Base-by-base conservation (phyloP, 1,140 invertebrate species). In the Achatina immaculata region DNA sequence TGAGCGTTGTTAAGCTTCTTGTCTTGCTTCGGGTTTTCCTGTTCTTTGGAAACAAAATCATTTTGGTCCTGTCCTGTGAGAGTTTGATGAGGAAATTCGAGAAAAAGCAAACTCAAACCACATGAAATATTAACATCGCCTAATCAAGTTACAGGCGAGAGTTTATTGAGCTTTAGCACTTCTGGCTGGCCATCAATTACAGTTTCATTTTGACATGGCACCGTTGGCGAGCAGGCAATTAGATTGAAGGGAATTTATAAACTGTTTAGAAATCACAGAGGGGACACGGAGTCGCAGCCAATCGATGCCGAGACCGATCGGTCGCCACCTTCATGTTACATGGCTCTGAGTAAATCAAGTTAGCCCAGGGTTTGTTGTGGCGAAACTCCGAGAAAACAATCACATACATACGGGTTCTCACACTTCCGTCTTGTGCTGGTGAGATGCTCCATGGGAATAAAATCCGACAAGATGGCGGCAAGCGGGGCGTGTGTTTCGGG, bases 201-300 rank as follows among this genome's bases (percentile, higher is more conserved):
- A 83, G 78, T 83, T 83, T 83, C 78, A 80, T 83, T 73, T 79
- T 79, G 82, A 83, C 82, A 76, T 83, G 62, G 76, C 71, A 83
- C 78, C 78, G 69, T 45, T 78, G 28, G 76, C 76, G 76, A 78
- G 62, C 76, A 76, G 62, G 36, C 82, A 77, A 83, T 83, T 83
- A 71, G 82, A 83, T 83, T 80, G 78, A 80, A 79, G 78, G 78
- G 78, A 83, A 83, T 83, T 83, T 83, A 83, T 83, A 83, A 83
- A 83, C 82, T 83, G 82, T 83, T 83, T 83, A 83, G 82, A 83
- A 83, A 83, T 83, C 82, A 83, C 82, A 74, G 79, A 83, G 79
- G 76, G 76, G 81, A 79, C 28, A 51, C 58, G 31, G 58, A 51
- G 68, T 58, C 77, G 36, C 19, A 28, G 24, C 9, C 76, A 66